phyloP scores from a whole-genome alignment of 2,113 vertebrate species.

The Psephotus haematonotus region DNA sequence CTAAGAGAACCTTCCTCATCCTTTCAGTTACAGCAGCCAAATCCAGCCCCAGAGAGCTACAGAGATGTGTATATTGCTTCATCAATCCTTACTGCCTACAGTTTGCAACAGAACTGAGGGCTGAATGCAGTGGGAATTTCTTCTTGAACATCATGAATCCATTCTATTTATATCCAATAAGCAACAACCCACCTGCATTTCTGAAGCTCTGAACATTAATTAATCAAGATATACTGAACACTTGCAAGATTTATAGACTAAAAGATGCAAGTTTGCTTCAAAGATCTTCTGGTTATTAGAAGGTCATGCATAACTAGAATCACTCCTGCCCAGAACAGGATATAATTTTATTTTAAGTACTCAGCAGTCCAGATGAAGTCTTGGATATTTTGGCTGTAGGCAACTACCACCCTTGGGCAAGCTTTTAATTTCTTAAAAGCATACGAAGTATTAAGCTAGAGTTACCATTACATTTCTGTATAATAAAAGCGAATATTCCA shows the following conservation, averaged over 20 bases:
- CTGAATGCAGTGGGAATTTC: not conserved
- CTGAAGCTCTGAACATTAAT: not conserved
- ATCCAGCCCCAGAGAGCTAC: not conserved
- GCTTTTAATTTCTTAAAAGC: not conserved
- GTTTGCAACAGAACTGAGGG: not conserved
- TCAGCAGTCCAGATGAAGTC: not conserved
- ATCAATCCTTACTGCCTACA: not conserved
- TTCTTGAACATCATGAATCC: accelerated
- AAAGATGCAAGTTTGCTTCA: not conserved
- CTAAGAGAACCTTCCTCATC: not conserved
- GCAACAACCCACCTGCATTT: not conserved
- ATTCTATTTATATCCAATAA: not conserved
- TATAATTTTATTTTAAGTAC: not conserved
- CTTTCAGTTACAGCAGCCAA: not conserved
- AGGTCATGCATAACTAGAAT: not conserved
- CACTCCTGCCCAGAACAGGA: not conserved
- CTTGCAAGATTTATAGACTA: not conserved
- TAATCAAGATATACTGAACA: not conserved
- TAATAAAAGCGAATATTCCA: not conserved
- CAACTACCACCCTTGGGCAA: not conserved
- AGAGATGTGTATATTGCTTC: not conserved
- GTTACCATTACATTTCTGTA: not conserved
- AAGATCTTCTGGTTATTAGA: not conserved
- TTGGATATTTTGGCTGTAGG: not conserved
- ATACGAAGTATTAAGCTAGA: not conserved